These are phyloP conservation scores for Parnassius mnemosyne DNA, from an alignment of 2,888 invertebrate genomes.

Conservation along the genomic window DNA sequence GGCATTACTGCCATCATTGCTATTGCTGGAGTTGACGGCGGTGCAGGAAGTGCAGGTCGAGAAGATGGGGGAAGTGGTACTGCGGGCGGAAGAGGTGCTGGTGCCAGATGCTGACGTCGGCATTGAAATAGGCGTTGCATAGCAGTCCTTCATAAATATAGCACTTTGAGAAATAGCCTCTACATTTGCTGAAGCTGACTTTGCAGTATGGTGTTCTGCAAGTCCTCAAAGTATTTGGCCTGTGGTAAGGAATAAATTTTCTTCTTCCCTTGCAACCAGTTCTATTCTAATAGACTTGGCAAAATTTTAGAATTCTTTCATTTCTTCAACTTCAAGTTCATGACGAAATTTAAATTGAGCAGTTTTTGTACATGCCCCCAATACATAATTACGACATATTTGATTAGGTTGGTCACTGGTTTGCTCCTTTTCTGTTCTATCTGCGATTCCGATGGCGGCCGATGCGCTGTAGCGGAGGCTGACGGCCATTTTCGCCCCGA, in stretches of 20 bases:
- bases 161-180: no score
- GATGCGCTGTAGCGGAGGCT: constrained; percentile 45
- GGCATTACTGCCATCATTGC: no score
- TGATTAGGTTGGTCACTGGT: constrained; percentile 33
- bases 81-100: constrained; percentile 35
- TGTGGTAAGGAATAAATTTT: constrained; percentile 47
- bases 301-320: constrained; percentile 62
- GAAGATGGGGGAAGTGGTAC: constrained; percentile 22
- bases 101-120: constrained; percentile 27
- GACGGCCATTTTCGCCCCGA: constrained; percentile 55
- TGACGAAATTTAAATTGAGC: constrained; percentile 57
- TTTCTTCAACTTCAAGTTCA: constrained; percentile 54
- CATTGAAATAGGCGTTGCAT: no score
- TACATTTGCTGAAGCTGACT: no score
- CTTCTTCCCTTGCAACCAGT: constrained; percentile 56
- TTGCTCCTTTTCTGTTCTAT: constrained; percentile 37
- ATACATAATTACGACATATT: constrained; percentile 60
- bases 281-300: constrained; percentile 66
- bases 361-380: constrained; percentile 61
- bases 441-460: constrained; percentile 40
- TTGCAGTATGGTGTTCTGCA: no score
- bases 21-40: no score
- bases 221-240: constrained; percentile 49
- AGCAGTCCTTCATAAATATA: no score
- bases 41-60: neutral